Base-by-base conservation (phyloP, 1,140 invertebrate genomes). In the Papilio polyxenes region DNA sequence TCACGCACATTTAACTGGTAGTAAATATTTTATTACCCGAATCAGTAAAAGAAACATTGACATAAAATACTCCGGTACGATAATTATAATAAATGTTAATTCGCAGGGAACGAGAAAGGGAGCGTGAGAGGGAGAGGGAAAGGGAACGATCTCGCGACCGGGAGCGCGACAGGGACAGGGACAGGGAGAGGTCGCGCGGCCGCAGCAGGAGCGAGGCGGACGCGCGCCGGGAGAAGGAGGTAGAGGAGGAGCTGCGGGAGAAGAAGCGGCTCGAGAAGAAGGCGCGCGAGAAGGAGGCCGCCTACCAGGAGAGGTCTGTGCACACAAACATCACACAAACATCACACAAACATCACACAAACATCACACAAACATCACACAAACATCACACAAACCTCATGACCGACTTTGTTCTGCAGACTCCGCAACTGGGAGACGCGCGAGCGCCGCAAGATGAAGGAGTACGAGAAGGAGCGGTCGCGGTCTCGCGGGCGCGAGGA, bases 231-330 rank as follows among this genome's bases (percentile, higher is more conserved):
- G 97, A 98, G 90, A 96, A 98, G 91, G 98, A 98, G 92, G 96
- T 98, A 85, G 98, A 99, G 92, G 98, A 98, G 92, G 98, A 99
- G 91, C 95, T 96, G 3, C 97, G 98, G 81, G 98, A 99, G 89
- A 96, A 97, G 89, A 98, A 98, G 89, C 97, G 98, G 88, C 95
- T 97, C 23, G 98, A 99, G 89, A 97, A 98, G 92, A 97, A 98
- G 94, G 97, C 98, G 0, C 92, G 98, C 31, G 98, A 99, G 91
- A 99, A 99, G 92, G 98, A 99, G 95, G 97, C 97, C 15, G 97
- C 98, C 17, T 99, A 99, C 95, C 98, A 99, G 94, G 98, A 98
- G 93, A 95, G 96, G 88, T 95, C 95, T 13, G 89, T 87, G 87
- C 83, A n/a, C n/a, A n/a, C n/a, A n/a, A n/a, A n/a, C 23, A 31